These are phyloP conservation scores for Nematopogon swammerdamellus DNA, from an alignment of 2,888 invertebrate genomes.

Conservation along the genomic window DNA sequence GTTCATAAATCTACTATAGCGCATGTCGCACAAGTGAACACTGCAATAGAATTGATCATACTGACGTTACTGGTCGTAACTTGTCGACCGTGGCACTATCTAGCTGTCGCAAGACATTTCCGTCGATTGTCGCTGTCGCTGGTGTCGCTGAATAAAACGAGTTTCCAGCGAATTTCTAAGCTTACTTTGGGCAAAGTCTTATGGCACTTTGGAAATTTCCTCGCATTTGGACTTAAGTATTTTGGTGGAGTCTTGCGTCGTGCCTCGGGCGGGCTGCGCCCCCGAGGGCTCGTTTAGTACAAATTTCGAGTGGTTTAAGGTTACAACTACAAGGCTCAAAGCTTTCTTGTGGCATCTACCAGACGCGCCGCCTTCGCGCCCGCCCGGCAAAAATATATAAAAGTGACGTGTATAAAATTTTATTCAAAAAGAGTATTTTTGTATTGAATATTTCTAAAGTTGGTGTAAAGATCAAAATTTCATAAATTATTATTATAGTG, in stretches of 20 bases:
- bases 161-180: not conserved
- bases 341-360: slow-evolving; percentile 46
- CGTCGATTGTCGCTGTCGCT: no score
- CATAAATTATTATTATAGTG: slow-evolving; percentile 47
- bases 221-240: slow-evolving; percentile 54
- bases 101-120: no score
- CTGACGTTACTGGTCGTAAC: no score
- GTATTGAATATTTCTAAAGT: slow-evolving; percentile 61
- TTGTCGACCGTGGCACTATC: no score
- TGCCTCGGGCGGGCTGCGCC: not conserved
- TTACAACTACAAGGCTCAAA: slow-evolving; percentile 48
- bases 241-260: not conserved
- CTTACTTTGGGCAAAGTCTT: slow-evolving; percentile 1
- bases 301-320: slow-evolving; percentile 56
- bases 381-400: slow-evolving; percentile 28
- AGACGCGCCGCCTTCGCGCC: slow-evolving; percentile 28
- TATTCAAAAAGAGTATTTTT: slow-evolving; percentile 60
- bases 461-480: slow-evolving; percentile 60
- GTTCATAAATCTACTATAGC: no score
- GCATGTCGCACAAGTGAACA: no score
- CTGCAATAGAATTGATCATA: no score
- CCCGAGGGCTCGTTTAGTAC: slow-evolving; percentile 33
- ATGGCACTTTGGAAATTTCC: slow-evolving; percentile 18
- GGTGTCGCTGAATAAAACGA: not conserved
- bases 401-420: slow-evolving; percentile 55